Percentiles rank a stretch among this genome's conserved stretches.
phyloP scores from a whole-genome alignment of 2,888 invertebrate genomes.

The Lordiphosa fenestrarum region DNA sequence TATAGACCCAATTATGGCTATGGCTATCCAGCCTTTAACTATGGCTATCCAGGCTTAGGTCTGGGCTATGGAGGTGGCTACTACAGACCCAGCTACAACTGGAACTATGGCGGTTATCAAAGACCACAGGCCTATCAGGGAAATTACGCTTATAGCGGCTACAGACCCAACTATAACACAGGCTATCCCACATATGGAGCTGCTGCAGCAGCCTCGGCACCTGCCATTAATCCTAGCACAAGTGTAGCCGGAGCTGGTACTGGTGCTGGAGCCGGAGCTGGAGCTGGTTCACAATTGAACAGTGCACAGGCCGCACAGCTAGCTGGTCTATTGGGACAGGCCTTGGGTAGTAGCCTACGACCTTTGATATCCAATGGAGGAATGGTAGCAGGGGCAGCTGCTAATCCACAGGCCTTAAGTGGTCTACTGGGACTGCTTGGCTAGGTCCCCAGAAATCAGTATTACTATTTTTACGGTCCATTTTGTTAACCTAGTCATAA shows the following conservation, averaged over 20 bases:
- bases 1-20: slow-evolving; percentile 45
- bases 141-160: slow-evolving; percentile 29
- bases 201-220: background rate
- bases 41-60: slow-evolving; percentile 41
- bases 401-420: slow-evolving; percentile 47
- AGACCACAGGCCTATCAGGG: slow-evolving; percentile 41
- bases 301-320: slow-evolving; percentile 65
- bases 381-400: slow-evolving; percentile 30
- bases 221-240: too few relatives aligned
- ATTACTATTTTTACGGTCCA: slow-evolving; percentile 19
- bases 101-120: slow-evolving; percentile 47
- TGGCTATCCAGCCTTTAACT: slow-evolving; percentile 26
- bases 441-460: slow-evolving; percentile 17
- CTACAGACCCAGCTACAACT: slow-evolving; percentile 52
- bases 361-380: slow-evolving; percentile 62
- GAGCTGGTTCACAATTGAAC: slow-evolving; percentile 37
- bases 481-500: too few relatives aligned
- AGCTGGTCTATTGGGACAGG: slow-evolving; percentile 71
- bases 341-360: slow-evolving; percentile 66
- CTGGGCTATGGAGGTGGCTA: slow-evolving; percentile 20
- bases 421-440: slow-evolving; percentile 53
- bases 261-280: background rate
- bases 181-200: background rate
- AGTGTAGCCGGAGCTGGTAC: background rate
- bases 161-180: slow-evolving; percentile 33